A percentile compares a stretch with the other conserved stretches of the same genome.
phyloP scores from a whole-genome alignment of 2,113 vertebrate genomes.

The Perognathus longimembris region DNA sequence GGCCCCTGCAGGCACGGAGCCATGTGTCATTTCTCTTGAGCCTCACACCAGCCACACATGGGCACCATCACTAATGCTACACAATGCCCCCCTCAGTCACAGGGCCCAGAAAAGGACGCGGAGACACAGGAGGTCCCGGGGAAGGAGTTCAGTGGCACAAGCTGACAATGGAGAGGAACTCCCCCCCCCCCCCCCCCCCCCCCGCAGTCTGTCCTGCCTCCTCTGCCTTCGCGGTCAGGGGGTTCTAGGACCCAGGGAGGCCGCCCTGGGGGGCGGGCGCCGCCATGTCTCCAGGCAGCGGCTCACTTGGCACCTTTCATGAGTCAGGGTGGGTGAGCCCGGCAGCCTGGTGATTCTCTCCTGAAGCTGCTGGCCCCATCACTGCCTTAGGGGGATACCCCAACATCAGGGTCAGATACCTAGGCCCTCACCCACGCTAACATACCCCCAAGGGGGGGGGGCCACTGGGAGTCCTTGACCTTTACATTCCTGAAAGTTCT shows the following conservation, averaged over 20 bases:
- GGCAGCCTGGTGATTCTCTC: too few species aligned
- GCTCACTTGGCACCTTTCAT: too few species aligned
- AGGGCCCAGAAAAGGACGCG: neutral
- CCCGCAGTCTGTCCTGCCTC: neutral
- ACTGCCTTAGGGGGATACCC: neutral
- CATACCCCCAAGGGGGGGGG: neutral
- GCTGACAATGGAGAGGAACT: rapidly evolving
- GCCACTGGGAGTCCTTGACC: neutral
- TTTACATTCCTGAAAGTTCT: neutral
- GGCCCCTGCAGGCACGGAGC: neutral
- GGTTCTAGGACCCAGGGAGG: neutral
- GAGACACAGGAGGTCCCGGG: neutral
- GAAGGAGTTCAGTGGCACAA: neutral
- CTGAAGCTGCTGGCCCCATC: neutral
- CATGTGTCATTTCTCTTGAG: neutral
- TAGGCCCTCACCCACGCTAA: neutral
- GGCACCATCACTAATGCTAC: neutral
- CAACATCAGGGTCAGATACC: neutral
- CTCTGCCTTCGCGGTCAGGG: neutral
- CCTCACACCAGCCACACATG: neutral
- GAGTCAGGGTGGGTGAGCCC: too few species aligned
- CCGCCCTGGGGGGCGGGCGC: too few species aligned
- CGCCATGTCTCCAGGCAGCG: too few species aligned
- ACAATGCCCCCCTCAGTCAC: neutral
- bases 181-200: neutral